Conservation (phyloP, 2,888 invertebrate genomes). For the Amphipoea oculea region DNA sequence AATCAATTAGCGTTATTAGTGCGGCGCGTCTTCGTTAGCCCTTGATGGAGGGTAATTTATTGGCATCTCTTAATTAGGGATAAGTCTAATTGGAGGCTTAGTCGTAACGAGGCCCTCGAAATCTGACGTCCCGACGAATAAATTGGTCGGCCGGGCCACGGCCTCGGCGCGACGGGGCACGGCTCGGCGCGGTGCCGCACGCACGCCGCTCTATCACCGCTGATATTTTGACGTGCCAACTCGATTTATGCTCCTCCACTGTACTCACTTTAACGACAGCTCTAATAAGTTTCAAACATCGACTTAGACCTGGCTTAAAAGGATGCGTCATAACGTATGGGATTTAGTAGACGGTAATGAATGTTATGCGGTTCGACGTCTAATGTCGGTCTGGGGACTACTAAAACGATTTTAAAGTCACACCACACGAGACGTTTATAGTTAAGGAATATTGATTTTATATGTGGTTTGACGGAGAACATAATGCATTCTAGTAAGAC, state of each 20-base stretch:
- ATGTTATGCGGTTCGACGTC: conserved; percentile 66
- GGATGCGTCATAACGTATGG: conserved; percentile 69
- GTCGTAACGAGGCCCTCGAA: conserved; percentile 91
- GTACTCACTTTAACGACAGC: conserved; percentile 76
- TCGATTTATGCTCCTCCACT: conserved; percentile 74
- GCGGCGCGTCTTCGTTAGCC: conserved; percentile 90
- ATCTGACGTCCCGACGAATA: conserved; percentile 90
- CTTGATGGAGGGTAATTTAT: conserved; percentile 91
- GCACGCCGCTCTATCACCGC: conserved; percentile 82
- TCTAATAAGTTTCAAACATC: conserved; percentile 78
- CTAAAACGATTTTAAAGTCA: conserved; percentile 65
- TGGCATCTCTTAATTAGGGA: conserved; percentile 92
- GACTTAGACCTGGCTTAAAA: conserved; percentile 71
- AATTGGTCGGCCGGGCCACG: conserved; percentile 85
- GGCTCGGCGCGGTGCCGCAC: conserved; percentile 71
- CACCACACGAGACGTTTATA: conserved; percentile 71
- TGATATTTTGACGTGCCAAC: conserved; percentile 86
- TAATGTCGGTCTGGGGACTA: conserved; percentile 62
- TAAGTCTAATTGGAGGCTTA: conserved; percentile 91
- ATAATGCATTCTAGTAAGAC: conserved; percentile 71
- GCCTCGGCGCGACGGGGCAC: conserved; percentile 67
- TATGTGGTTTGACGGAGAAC: conserved; percentile 72
- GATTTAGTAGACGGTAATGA: conserved; percentile 72
- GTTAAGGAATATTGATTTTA: conserved; percentile 79
- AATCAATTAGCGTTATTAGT: conserved; percentile 91